phyloP scores from a whole-genome alignment of 2,113 vertebrate genomes.

The Andinoacara biseriatus region DNA sequence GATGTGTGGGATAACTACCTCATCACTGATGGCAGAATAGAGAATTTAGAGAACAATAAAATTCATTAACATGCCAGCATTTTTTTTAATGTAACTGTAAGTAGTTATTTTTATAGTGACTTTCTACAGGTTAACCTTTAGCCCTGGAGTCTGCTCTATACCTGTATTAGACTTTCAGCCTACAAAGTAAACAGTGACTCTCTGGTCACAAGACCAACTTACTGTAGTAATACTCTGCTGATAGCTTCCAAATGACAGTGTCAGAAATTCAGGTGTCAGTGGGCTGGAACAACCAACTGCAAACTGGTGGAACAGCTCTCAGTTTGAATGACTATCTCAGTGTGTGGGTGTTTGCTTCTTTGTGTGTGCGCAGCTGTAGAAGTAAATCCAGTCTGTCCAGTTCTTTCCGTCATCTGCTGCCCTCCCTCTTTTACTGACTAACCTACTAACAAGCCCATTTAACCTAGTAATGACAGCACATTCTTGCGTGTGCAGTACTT shows the following conservation, averaged over 20 bases:
- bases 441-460: slow-evolving; percentile 13
- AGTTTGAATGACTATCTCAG: neutral
- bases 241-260: neutral
- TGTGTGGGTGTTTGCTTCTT: slow-evolving; percentile 39
- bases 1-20: neutral
- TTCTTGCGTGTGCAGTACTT: neutral
- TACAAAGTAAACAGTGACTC: neutral
- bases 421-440: slow-evolving; percentile 13
- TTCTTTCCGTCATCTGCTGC: slow-evolving; percentile 37
- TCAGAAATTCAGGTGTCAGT: slow-evolving; percentile 10
- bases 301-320: neutral
- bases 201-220: neutral
- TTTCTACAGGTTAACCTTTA: neutral
- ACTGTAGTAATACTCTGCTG: neutral
- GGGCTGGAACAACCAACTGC: neutral
- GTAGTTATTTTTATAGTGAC: neutral
- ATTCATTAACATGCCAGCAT: neutral
- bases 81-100: neutral
- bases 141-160: neutral
- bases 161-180: neutral
- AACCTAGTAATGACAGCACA: neutral
- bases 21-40: neutral
- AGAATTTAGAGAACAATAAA: rapidly evolving
- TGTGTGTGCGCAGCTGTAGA: slow-evolving; percentile 37
- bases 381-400: slow-evolving; percentile 67